Percentiles rank a stretch among this genome's conserved stretches.
phyloP scores from a whole-genome alignment of 2,888 invertebrate genomes.

The Diabrotica balteata region DNA sequence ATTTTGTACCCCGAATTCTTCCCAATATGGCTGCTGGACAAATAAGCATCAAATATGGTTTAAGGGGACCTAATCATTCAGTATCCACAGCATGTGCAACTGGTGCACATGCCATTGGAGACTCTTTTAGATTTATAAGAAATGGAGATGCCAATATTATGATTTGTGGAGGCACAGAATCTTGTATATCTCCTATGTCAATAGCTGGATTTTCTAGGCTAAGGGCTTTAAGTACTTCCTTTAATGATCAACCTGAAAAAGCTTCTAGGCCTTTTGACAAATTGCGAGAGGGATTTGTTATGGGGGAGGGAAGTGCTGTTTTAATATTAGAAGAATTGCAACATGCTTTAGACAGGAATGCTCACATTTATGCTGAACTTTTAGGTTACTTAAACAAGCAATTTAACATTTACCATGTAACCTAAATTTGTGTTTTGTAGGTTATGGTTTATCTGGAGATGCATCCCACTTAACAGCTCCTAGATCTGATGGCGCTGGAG shows the following conservation, averaged over 20 bases:
- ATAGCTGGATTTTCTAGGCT: conserved; percentile 91
- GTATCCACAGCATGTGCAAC: conserved; percentile 98
- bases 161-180: conserved; percentile 94
- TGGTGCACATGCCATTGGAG: conserved; percentile 93
- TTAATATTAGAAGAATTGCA: conserved; percentile 87
- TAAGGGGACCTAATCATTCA: conserved; percentile 89
- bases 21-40: conserved; percentile 97
- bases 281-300: conserved; percentile 93
- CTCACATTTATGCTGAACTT: conserved; percentile 88
- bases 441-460: conserved; percentile 90
- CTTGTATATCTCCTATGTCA: conserved; percentile 86
- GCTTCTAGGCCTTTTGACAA: conserved; percentile 95
- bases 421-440: conserved; percentile 54
- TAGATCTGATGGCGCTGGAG: conserved; percentile 87
- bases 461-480: conserved; percentile 94
- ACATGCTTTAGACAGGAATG: conserved; percentile 80
- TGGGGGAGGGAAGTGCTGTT: conserved; percentile 95
- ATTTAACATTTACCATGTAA: neutral
- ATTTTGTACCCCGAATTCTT: conserved; percentile 92
- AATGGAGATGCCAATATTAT: conserved; percentile 87
- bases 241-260: conserved; percentile 77
- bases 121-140: conserved; percentile 84
- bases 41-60: conserved; percentile 88
- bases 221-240: conserved; percentile 86
- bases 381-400: conserved; percentile 52